Percentiles rank a stretch among this genome's conserved stretches.
Conservation (phyloP, 2,797 vertebrate species). For the Lithobates sylvaticus region DNA sequence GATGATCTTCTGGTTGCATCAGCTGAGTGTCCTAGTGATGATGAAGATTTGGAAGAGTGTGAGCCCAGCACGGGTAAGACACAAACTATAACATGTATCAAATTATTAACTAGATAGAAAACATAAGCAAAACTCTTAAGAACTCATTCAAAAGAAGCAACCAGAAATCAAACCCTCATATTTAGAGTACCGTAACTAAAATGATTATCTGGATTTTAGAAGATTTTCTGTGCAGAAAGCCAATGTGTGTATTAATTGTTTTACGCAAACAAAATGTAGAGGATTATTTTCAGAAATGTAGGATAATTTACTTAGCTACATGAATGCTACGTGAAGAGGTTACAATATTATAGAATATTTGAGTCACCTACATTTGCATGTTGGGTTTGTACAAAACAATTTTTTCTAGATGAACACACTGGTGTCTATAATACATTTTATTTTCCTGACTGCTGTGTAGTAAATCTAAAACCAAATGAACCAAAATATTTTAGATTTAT, state of each 20-base stretch:
- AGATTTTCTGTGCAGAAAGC: not conserved
- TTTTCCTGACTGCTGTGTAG: too few relatives aligned
- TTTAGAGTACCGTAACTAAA: not conserved
- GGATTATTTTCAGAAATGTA: not conserved
- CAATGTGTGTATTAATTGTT: not conserved
- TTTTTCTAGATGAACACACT: too few relatives aligned
- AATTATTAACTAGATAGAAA: not conserved
- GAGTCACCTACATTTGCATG: too few relatives aligned
- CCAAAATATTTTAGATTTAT: too few relatives aligned
- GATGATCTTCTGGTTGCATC: slow-evolving; percentile 94
- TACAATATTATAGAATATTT: too few relatives aligned
- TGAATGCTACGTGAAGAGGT: not conserved
- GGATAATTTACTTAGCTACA: not conserved
- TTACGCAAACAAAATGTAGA: not conserved
- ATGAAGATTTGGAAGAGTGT: slow-evolving; percentile 95
- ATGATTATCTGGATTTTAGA: not conserved
- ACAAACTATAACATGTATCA: slow-evolving; percentile 29
- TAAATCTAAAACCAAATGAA: too few relatives aligned
- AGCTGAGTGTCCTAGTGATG: slow-evolving; percentile 94
- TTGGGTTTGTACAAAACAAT: too few relatives aligned
- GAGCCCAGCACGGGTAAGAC: slow-evolving; percentile 95
- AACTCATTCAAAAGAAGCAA: not conserved
- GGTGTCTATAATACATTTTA: too few relatives aligned
- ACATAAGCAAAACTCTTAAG: not conserved
- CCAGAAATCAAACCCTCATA: not conserved